These are phyloP conservation scores for Aythya baeri DNA, from an alignment of 2,113 vertebrate genomes.

Conservation along the genomic window DNA sequence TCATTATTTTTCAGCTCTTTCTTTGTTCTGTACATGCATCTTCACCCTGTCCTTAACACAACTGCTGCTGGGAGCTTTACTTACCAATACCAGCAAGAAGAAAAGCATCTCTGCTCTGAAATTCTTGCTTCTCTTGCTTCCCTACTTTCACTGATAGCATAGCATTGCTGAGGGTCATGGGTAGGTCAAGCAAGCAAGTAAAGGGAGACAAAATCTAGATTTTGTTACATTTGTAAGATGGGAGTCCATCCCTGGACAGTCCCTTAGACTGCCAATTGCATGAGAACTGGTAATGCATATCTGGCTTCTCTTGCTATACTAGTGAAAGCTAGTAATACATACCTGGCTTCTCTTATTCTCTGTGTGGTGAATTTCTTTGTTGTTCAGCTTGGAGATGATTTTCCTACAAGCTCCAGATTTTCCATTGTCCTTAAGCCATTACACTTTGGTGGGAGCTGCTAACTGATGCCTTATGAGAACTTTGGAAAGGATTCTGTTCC, in stretches of 20 bases:
- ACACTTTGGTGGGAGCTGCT: neutral
- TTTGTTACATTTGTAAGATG: neutral
- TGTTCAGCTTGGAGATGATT: neutral
- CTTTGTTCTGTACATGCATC: neutral
- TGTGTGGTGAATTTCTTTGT: neutral
- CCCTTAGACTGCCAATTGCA: accelerated
- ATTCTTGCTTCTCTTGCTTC: neutral
- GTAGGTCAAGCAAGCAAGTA: neutral
- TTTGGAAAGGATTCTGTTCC: neutral
- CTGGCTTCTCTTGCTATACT: neutral
- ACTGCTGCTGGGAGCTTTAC: neutral
- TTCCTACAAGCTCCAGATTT: neutral
- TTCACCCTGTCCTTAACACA: neutral
- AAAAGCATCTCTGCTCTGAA: neutral
- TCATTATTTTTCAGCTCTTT: neutral
- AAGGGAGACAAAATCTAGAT: neutral
- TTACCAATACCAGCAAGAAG: neutral
- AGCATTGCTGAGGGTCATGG: neutral
- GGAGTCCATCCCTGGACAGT: neutral
- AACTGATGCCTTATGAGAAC: neutral
- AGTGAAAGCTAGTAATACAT: too few species aligned
- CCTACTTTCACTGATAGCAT: neutral
- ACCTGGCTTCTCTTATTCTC: neutral
- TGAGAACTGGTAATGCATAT: too few species aligned
- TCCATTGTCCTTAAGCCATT: neutral